Evolutionary conservation across 2,113 vertebrate species (phyloP), one percentile per base, ranked within the genome.

Genomic region (Mionectes macconnelli): DNA sequence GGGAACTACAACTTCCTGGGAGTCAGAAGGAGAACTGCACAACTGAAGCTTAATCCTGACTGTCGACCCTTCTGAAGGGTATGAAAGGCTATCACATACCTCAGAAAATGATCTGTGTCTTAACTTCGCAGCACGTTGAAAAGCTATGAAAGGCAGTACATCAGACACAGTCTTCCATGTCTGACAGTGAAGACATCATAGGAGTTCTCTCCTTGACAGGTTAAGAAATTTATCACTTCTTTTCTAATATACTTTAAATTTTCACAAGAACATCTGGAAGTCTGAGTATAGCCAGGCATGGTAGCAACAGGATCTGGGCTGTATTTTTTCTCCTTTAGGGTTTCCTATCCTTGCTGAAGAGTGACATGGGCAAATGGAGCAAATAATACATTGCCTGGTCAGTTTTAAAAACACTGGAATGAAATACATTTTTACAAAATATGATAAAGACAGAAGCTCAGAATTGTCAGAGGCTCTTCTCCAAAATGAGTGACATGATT

Each of bases 51-150:
- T 94, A 96, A 92, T 90, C 96, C 94, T 96, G 96, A 89, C 96
- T 97, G 96, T 95, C 52, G 93, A 81, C 96, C 96, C 96, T 97
- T 75, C 96, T 97, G 96, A 96, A 84, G 96, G 96, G 96, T 96
- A 96, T 97, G 96, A 95, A 87, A 96, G 96, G 95, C 95, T 96
- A 4, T 96, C 80, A 82, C 80, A 89, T 33, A 50, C 87, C 89
- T 95, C 93, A 94, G 94, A 56, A 91, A 89, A 91, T 52, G 90
- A 73, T 92, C 69, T 95, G 78, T 96, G 84, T 89, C 57, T 94
- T 93, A 86, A 95, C 89, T 86, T 85, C 33, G 40, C 92, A 67
- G 86, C 85, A 73, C 0, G 21, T 89, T 94, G 94, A 96, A 95
- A 97, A 92, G 40, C 90, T 86, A 33, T 90, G 80, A 87, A 95